These are phyloP conservation scores for roundworm (Caenorhabditis elegans) DNA, from an alignment of 1,140 invertebrate species.

Conservation along the genomic window WBcel235 BX284602.5:6722001-6722500, in stretches of 20 bases:
- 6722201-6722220: too few species aligned
- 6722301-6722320: neutral
- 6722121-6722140: constrained; percentile 4
- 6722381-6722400: too few species aligned
- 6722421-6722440: too few species aligned
- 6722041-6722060: constrained; percentile 8
- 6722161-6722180: neutral
- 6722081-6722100: neutral
- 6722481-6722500: too few species aligned
- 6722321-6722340: constrained; percentile 10
- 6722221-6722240: too few species aligned
- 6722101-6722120: neutral
- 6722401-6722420: neutral
- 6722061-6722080: constrained; percentile 11
- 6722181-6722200: too few species aligned
- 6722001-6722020: neutral
- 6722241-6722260: too few species aligned
- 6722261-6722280: too few species aligned
- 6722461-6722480: too few species aligned
- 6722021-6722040: constrained; percentile 26
- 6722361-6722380: neutral
- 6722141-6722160: neutral
- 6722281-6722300: neutral
- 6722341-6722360: constrained; percentile 9
- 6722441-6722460: too few species aligned